Conservation (phyloP, 2,888 invertebrate genomes). For the Nephrotoma appendiculata region DNA sequence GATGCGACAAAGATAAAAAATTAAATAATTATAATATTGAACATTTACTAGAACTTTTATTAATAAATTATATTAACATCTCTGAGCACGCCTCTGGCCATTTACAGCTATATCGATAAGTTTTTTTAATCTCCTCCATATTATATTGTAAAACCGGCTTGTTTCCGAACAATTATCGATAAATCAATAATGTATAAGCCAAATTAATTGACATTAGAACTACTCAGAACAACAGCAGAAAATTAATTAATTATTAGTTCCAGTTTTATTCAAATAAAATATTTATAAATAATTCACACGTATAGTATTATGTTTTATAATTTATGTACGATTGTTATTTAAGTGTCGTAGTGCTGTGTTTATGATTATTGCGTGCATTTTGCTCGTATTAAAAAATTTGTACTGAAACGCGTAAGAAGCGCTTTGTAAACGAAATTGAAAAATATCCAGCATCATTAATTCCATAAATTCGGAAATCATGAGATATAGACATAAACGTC, state of each 20-base stretch:
- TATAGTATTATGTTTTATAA: neutral
- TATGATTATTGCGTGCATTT: neutral
- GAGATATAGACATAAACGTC: neutral
- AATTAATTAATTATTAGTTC: neutral
- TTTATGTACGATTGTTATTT: neutral
- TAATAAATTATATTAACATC: no score
- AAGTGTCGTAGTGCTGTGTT: neutral
- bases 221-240: neutral
- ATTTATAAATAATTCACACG: neutral
- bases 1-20: no score
- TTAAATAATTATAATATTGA: no score
- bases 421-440: neutral
- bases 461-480: neutral
- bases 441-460: neutral
- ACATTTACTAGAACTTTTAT: no score
- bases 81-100: no score
- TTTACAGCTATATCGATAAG: neutral
- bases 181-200: neutral
- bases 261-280: neutral
- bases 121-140: neutral
- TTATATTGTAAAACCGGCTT: neutral
- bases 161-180: neutral
- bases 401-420: neutral
- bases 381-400: neutral
- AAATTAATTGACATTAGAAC: neutral